phyloP scores from a whole-genome alignment of 2,113 vertebrate species.

The Silurus meridionalis region DNA sequence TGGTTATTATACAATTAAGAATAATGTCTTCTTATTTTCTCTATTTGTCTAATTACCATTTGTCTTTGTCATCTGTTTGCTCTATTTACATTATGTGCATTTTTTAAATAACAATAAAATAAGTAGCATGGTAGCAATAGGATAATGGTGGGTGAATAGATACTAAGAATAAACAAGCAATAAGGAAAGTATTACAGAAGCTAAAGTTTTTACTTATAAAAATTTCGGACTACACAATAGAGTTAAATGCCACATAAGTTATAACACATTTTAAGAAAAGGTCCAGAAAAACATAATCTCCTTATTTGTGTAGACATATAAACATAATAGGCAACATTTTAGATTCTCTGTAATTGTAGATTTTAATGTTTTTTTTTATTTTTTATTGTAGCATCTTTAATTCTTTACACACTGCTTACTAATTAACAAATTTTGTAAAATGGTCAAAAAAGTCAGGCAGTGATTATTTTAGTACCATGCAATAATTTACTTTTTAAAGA shows the following conservation, averaged over 20 bases:
- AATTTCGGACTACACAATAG: not conserved
- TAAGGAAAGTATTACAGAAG: not conserved
- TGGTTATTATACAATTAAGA: not conserved
- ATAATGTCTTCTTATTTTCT: not conserved
- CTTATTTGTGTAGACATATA: not conserved
- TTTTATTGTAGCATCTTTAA: not conserved
- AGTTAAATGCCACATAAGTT: not conserved
- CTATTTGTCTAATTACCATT: not conserved
- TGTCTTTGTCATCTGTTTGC: not conserved
- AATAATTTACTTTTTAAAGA: not conserved
- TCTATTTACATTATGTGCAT: not conserved
- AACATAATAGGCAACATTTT: not conserved
- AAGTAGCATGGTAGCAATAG: not conserved
- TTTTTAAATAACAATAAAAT: conserved; percentile 3
- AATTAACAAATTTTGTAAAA: not conserved
- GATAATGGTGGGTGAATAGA: not conserved
- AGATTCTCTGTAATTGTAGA: not conserved
- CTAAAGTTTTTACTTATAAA: not conserved
- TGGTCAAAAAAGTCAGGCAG: not conserved
- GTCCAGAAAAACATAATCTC: not conserved
- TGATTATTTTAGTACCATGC: not conserved
- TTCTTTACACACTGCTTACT: not conserved
- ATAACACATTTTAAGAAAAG: not conserved
- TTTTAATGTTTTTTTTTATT: not conserved
- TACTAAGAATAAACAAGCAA: not conserved